phyloP scores from a whole-genome alignment of 2,888 invertebrate species.

The Crepidodera aurea region DNA sequence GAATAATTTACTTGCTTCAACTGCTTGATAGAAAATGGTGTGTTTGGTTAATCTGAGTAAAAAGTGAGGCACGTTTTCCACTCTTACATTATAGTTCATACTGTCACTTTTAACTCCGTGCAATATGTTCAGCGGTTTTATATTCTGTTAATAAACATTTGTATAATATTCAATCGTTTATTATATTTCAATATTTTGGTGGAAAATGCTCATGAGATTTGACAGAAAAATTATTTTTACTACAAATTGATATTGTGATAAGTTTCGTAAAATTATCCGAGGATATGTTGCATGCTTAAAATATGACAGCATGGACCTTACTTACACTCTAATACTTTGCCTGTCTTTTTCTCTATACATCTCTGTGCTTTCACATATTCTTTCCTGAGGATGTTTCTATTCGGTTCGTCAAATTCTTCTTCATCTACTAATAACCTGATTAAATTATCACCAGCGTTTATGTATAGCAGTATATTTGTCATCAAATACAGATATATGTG shows the following conservation, averaged over 20 bases:
- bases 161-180: too few relatives aligned
- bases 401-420: constrained; percentile 32
- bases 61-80: constrained; percentile 31
- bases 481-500: constrained; percentile 26
- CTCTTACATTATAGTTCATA: constrained; percentile 20
- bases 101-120: constrained; percentile 28
- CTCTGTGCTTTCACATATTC: constrained; percentile 31
- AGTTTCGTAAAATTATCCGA: background rate
- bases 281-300: constrained; percentile 23
- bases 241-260: background rate
- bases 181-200: too few relatives aligned
- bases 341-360: constrained; percentile 35
- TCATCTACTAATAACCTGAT: constrained; percentile 35
- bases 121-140: constrained; percentile 24
- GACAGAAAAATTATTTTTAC: background rate
- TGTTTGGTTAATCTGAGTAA: constrained; percentile 30
- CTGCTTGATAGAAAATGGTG: constrained; percentile 34
- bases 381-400: constrained; percentile 29
- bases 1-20: background rate
- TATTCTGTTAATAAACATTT: too few relatives aligned
- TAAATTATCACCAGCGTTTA: constrained; percentile 52
- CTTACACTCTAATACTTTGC: constrained; percentile 33
- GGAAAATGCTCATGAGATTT: background rate
- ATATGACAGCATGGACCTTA: constrained; percentile 31
- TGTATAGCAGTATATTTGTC: constrained; percentile 34